Evolutionary conservation across 2,888 invertebrate species (phyloP).

Genomic region (Odiellus spinosus): DNA sequence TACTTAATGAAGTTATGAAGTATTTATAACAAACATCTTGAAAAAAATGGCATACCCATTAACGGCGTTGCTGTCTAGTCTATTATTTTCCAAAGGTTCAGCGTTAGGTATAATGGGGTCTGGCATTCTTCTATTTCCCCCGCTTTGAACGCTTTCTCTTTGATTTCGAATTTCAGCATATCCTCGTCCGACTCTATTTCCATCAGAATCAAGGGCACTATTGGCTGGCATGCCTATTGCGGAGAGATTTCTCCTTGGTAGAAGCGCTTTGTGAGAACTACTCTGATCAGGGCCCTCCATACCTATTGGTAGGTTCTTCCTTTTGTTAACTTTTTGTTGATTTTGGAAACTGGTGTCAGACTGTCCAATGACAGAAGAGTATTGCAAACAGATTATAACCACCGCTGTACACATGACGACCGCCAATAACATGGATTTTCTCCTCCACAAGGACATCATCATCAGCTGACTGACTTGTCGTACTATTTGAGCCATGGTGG

Average conservation of each 20-base stretch:
- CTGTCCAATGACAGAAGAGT: constrained; percentile 9
- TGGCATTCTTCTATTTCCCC: too few species aligned
- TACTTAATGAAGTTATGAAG: too few species aligned
- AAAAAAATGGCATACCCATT: too few species aligned
- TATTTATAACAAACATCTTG: too few species aligned
- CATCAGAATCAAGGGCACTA: too few species aligned
- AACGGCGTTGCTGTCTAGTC: too few species aligned
- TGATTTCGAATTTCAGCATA: too few species aligned
- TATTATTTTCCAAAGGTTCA: too few species aligned
- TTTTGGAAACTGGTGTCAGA: constrained; percentile 4
- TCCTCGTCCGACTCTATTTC: too few species aligned
- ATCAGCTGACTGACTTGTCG: background rate
- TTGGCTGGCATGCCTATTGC: constrained; percentile 7
- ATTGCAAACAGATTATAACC: constrained; percentile 16
- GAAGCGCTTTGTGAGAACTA: constrained; percentile 10
- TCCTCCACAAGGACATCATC: constrained; percentile 14
- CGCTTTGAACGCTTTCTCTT: too few species aligned
- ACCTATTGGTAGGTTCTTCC: constrained; percentile 5
- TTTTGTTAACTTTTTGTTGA: background rate
- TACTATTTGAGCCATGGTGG: too few species aligned
- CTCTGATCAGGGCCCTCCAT: constrained; percentile 7
- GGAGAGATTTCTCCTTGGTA: constrained; percentile 17
- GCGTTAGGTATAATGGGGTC: too few species aligned
- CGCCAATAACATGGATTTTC: constrained; percentile 16
- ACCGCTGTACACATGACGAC: constrained; percentile 14